phyloP scores from a whole-genome alignment of 2,797 vertebrate genomes.

The Coregonus suidteri region DNA sequence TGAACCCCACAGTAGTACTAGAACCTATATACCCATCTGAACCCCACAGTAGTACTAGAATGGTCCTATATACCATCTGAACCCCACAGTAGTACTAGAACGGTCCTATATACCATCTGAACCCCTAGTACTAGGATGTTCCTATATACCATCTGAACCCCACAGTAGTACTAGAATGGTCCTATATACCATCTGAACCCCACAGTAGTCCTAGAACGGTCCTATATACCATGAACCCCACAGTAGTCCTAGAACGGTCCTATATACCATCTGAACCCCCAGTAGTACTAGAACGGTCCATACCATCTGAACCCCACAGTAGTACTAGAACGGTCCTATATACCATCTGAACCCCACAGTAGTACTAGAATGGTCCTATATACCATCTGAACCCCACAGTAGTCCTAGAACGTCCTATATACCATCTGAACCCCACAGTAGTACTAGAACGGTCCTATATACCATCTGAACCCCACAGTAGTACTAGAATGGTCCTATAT shows the following conservation, averaged over 20 bases:
- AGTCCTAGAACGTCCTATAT: not conserved
- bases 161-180: not conserved
- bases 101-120: not conserved
- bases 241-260: not conserved
- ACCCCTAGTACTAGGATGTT: not conserved
- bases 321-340: not conserved
- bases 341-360: too few relatives aligned
- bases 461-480: too few relatives aligned
- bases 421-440: too few relatives aligned
- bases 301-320: too few relatives aligned
- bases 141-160: not conserved
- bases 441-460: not conserved
- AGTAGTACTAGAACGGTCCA: not conserved
- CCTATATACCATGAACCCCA: not conserved
- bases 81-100: not conserved
- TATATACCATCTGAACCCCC: too few relatives aligned
- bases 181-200: not conserved
- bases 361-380: not conserved
- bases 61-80: not conserved
- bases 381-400: too few relatives aligned
- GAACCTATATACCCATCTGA: not conserved
- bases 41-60: not conserved
- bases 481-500: not conserved
- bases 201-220: not conserved
- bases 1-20: too few relatives aligned